Evolutionary conservation across 2,888 invertebrate genomes (phyloP), one percentile per base, ranked within the genome.

Genomic region (Camptogramma bilineatum): DNA sequence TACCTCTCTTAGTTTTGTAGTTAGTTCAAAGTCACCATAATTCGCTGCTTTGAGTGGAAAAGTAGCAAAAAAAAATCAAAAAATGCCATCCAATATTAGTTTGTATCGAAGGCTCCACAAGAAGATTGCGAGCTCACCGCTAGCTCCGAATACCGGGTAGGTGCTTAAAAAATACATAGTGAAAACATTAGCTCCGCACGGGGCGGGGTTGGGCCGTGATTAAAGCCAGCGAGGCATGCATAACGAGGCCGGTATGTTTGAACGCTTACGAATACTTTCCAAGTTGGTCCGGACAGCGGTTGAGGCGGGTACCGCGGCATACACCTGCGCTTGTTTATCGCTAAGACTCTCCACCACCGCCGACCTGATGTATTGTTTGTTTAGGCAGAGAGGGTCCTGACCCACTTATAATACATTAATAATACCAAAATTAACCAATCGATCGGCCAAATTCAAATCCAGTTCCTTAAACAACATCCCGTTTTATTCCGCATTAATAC

Each of bases 111-210:
- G 39, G 59, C 50, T 52, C 17, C 13, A 59, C 17, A 68, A 71
- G 74, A 80, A 81, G 73, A 78, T 76, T 71, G 74, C 71, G 74
- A 75, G 72, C 71, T 64, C 71, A 74, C 72, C 72, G 69, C 71
- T 77, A 82, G 82, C 76, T 75, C 77, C 72, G 78, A 73, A 77
- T 78, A 56, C 59, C 51, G 50, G 54, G 75, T 75, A 68, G 80
- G 82, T 81, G 85, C 86, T 89, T 87, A 87, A 91, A 91, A 92
- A 91, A 91, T 90, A 91, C 88, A 90, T 88, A 88, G 90, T 89
- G 85, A 88, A 90, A 90, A 90, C 88, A 90, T 88, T 86, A 88
- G 84, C 79, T 82, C 74, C 75, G 87, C 90, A 85, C 77, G 80
- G 79, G 88, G 89, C 87, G 82, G 84, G 84, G 83, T 82, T 75